These are phyloP conservation scores for Terebella lapidaria DNA, from an alignment of 2,888 invertebrate genomes.

Conservation along the genomic window DNA sequence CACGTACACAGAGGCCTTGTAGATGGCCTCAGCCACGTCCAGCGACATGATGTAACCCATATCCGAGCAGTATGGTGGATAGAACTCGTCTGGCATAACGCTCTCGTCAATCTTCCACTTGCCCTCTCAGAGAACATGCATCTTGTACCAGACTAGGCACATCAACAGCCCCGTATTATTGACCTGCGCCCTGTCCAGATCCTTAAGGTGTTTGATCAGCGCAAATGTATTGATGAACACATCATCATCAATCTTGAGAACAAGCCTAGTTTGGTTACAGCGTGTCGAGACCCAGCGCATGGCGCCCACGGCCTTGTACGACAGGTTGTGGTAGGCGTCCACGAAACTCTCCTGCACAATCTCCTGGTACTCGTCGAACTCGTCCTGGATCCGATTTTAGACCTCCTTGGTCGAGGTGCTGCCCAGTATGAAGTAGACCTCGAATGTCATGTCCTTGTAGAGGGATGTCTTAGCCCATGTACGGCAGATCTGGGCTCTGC, in stretches of 20 bases:
- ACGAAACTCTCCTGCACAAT: neutral
- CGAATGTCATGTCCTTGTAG: neutral
- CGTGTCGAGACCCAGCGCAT: neutral
- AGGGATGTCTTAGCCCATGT: neutral
- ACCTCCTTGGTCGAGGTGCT: neutral
- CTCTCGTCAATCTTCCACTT: neutral
- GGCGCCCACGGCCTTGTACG: neutral
- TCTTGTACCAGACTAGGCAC: neutral
- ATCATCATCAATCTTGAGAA: constrained; percentile 1
- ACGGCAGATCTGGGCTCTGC: neutral
- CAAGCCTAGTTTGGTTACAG: neutral
- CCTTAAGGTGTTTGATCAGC: neutral
- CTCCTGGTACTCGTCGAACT: neutral
- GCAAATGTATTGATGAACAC: neutral
- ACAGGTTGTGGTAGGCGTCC: neutral
- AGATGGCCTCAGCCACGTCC: neutral
- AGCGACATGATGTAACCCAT: neutral
- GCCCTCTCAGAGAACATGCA: neutral
- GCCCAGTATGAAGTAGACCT: neutral
- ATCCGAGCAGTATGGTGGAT: constrained; percentile 3
- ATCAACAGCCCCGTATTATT: neutral
- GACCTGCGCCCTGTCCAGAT: neutral
- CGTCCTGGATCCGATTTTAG: neutral
- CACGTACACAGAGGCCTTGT: neutral
- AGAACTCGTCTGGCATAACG: neutral